Base-by-base conservation (phyloP, 2,113 vertebrate species). In the Scatophagus argus region DNA sequence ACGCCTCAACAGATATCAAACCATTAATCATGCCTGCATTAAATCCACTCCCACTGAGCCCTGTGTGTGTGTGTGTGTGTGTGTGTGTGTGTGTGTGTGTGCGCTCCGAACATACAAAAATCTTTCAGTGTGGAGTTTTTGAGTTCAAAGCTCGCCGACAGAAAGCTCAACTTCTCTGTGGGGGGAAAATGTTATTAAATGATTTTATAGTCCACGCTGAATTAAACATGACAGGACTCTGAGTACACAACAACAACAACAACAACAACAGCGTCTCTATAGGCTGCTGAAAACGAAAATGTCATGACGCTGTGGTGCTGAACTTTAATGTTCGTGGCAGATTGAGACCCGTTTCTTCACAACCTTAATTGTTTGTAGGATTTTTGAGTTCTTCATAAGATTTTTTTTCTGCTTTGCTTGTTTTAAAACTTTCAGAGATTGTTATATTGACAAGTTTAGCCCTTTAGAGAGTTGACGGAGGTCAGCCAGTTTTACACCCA, bases 11-110 rank as follows among this genome's bases (percentile, higher is more conserved):
- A 56, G 74, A 82, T 70, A 86, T 77, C 59, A 82, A 80, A 82
- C 80, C 71, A 79, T 89, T 87, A 87, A 90, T 88, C 67, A 86
- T 68, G 72, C 75, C 49, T 60, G 63, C 74, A 63, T 67, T 71
- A 81, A 62, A 83, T 81, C 56, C 29, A 54, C 79, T 74, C 68
- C 81, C 67, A 43, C 63, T 41, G 63, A 74, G 72, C 65, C 27
- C 6, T 3, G 74, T 11, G 38, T 52, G 65, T 49, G 55, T 51
- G 69, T 61, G 73, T 77, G 49, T 63, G 74, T 70, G 77, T 64
- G 62, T 56, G 56, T 43, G 44, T 31, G 19, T 76, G 71, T 64
- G 34, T 23, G 27, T 34, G 43, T 60, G 31, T 49, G 62, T 23
- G 19, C 47, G 79, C 76, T 77, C 64, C 27, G 38, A 67, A 77